Evolutionary conservation across 2,797 vertebrate genomes (phyloP).

Genomic region (Orientallactaga sibirica): DNA sequence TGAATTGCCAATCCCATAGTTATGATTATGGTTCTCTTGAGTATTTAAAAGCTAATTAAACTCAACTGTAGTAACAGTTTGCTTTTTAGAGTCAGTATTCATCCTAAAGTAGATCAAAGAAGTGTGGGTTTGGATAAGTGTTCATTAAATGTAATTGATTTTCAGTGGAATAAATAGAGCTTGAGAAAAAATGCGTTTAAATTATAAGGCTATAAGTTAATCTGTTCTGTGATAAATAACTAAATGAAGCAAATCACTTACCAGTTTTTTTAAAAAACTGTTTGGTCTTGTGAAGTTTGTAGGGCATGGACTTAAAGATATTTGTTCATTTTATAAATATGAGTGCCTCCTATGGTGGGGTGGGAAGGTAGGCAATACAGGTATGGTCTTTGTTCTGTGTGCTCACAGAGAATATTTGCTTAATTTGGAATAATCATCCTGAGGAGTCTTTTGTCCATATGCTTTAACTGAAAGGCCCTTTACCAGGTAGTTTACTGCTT

Average conservation of each 20-base stretch:
- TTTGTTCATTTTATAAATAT: neutral
- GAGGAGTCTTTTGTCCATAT: neutral
- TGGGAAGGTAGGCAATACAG: neutral
- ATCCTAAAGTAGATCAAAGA: conserved; percentile 39
- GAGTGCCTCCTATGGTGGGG: conserved; percentile 3
- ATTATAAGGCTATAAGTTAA: conserved; percentile 11
- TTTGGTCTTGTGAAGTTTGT: conserved; percentile 22
- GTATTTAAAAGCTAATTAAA: conserved; percentile 54
- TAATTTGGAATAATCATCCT: conserved; percentile 6
- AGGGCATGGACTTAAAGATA: neutral
- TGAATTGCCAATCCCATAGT: neutral
- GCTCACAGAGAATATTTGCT: neutral
- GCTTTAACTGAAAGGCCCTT: conserved; percentile 12
- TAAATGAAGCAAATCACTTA: conserved; percentile 43
- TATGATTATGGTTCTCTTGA: conserved; percentile 31
- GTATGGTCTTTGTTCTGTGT: neutral
- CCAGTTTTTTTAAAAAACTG: neutral
- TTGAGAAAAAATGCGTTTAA: conserved; percentile 57
- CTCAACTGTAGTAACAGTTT: neutral
- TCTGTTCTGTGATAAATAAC: neutral
- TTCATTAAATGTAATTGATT: conserved; percentile 51
- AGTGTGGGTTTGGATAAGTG: conserved; percentile 35
- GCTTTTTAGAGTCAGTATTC: conserved; percentile 56
- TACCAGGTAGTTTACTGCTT: conserved; percentile 3
- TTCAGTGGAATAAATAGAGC: conserved; percentile 62